A percentile compares a stretch with the other conserved stretches of the same genome.
phyloP scores from a whole-genome alignment of 2,797 vertebrate species.

The Florisuga fusca region DNA sequence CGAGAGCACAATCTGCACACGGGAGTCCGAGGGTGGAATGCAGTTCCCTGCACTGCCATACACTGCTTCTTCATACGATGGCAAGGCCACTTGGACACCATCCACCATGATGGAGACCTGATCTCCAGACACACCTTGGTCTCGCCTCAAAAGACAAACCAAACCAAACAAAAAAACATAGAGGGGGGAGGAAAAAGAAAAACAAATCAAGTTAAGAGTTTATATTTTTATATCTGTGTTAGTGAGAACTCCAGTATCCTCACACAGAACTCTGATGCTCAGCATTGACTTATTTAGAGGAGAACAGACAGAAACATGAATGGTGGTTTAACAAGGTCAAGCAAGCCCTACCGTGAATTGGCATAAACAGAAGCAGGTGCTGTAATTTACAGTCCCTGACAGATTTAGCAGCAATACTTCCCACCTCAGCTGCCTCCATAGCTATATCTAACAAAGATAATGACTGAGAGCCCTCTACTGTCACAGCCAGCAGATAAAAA shows the following conservation, averaged over 20 bases:
- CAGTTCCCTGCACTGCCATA: conserved; percentile 85
- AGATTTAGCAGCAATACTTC: neutral
- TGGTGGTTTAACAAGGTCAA: neutral
- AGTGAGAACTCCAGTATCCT: neutral
- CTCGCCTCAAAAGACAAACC: conserved; percentile 80
- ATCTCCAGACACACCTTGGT: conserved; percentile 90
- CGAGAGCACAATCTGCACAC: conserved; percentile 90
- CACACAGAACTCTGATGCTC: neutral
- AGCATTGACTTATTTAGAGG: neutral
- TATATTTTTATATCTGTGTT: neutral
- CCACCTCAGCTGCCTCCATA: neutral
- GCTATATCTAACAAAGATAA: neutral
- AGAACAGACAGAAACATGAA: neutral
- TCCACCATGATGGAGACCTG: conserved; percentile 96
- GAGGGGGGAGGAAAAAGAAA: neutral
- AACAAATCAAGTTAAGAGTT: neutral
- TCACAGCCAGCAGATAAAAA: neutral
- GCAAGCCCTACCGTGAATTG: neutral
- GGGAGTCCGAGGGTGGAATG: conserved; percentile 83
- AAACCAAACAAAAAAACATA: neutral
- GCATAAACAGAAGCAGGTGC: neutral
- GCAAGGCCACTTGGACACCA: conserved; percentile 93
- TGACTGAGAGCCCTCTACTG: neutral
- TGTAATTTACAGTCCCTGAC: neutral
- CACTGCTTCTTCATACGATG: conserved; percentile 95